Evolutionary conservation across 1,140 invertebrate species (phyloP), one percentile per base, ranked within the genome.

Genomic region (Drosophila saltans): DNA sequence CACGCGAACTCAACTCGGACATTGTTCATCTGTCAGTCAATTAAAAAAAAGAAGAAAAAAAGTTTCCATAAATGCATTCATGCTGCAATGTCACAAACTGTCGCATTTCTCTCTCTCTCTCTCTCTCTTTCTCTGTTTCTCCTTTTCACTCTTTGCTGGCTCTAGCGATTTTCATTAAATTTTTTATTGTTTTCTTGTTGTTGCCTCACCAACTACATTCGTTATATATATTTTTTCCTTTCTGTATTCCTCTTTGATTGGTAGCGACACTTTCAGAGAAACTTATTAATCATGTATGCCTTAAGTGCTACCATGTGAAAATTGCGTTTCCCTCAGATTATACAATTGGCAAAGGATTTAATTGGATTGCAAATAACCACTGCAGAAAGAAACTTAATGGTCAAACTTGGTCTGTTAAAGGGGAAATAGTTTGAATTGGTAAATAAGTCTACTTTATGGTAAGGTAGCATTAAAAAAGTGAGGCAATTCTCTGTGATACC

Each of bases 1-100:
- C 16, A 48, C 6, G 45, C 45, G 45, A 48, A 48, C 45, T 8
- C 10, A 48, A 24, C 45, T 26, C 45, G 24, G 2, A 52, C 45
- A 21, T 36, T 82, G 78, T 70, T 71, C 69, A 66, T 64, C 83
- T 83, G 76, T 89, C 84, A 78, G 70, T 88, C 78, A 89, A 83
- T 88, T 89, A 36, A 52, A 88, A 86, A 30, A 30, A 30, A 30
- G 4, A 30, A 16, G 16, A 48, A 30, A 48, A 86, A 86, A 48
- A 71, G 62, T 74, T 82, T 83, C 63, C 73, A 88, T 88, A 82
- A 88, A 88, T 75, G 52, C 63, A 77, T 73, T 69, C 68, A 26
- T 48, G 45, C 26, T 52, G 45, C 45, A 26, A 52, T 52, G 45
- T 52, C 63, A 52, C 63, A 73, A 30, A 66, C 55, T 77, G 78